Evolutionary conservation across 2,113 vertebrate genomes (phyloP).

Genomic region (Caloenas nicobarica): DNA sequence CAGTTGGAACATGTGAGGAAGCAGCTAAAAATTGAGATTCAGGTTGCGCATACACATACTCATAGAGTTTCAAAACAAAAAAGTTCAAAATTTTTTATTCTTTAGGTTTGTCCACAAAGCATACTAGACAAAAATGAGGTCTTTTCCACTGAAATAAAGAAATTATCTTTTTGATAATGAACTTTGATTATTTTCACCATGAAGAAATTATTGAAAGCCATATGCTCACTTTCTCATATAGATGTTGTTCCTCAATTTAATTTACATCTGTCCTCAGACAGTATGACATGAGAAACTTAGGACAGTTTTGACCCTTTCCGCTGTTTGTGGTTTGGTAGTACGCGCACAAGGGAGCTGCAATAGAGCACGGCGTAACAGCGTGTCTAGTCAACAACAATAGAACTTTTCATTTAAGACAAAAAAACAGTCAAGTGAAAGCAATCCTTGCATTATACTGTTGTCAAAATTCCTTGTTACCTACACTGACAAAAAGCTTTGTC

Average conservation of each 20-base stretch:
- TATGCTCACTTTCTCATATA: neutral
- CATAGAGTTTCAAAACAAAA: neutral
- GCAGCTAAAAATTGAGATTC: neutral
- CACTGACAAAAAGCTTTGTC: neutral
- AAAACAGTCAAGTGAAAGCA: neutral
- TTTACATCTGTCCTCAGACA: neutral
- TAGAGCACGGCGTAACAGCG: neutral
- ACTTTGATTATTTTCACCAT: neutral
- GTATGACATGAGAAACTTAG: neutral
- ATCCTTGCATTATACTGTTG: neutral
- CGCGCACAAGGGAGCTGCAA: neutral
- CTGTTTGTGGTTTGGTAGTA: accelerated
- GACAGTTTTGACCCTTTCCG: neutral
- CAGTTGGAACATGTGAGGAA: neutral
- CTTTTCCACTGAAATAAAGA: neutral
- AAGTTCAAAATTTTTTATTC: neutral
- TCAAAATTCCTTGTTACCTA: neutral
- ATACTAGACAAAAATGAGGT: neutral
- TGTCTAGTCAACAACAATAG: neutral
- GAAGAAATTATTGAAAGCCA: neutral
- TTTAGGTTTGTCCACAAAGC: neutral
- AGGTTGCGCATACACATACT: neutral
- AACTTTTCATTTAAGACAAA: neutral
- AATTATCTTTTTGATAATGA: neutral
- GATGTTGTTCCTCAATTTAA: neutral